phyloP scores from a whole-genome alignment of 2,888 invertebrate species.

The Arge pagana region DNA sequence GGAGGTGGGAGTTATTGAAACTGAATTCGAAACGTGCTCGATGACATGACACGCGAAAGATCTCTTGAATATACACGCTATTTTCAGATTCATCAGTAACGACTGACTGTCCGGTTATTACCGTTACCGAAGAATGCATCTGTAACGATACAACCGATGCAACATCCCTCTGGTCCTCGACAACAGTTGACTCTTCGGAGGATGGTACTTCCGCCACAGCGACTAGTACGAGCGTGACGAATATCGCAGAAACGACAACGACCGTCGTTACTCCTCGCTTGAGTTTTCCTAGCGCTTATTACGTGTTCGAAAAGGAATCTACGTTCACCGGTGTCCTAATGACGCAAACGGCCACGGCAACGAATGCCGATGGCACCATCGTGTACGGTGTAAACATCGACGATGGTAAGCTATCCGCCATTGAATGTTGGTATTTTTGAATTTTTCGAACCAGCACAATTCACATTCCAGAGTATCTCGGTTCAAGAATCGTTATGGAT shows the following conservation, averaged over 20 bases:
- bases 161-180: neutral
- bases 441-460: too few species aligned
- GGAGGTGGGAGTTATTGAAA: too few species aligned
- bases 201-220: neutral
- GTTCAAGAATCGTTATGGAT: conserved; percentile 8
- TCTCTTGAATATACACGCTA: too few species aligned
- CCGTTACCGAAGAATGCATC: conserved; percentile 10
- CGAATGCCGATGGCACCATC: conserved; percentile 16
- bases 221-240: neutral
- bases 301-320: conserved; percentile 14
- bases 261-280: conserved; percentile 10
- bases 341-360: conserved; percentile 18
- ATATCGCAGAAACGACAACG: neutral
- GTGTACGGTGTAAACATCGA: conserved; percentile 1
- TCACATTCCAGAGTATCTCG: conserved; percentile 6
- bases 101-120: conserved; percentile 10
- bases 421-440: neutral
- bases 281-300: conserved; percentile 11
- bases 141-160: neutral
- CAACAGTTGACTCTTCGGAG: neutral
- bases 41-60: too few species aligned
- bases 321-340: conserved; percentile 17
- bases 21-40: neutral
- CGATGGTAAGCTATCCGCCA: conserved; percentile 15
- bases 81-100: too few species aligned